Evolutionary conservation across 2,888 invertebrate genomes (phyloP).

Genomic region (Lypha dubia): DNA sequence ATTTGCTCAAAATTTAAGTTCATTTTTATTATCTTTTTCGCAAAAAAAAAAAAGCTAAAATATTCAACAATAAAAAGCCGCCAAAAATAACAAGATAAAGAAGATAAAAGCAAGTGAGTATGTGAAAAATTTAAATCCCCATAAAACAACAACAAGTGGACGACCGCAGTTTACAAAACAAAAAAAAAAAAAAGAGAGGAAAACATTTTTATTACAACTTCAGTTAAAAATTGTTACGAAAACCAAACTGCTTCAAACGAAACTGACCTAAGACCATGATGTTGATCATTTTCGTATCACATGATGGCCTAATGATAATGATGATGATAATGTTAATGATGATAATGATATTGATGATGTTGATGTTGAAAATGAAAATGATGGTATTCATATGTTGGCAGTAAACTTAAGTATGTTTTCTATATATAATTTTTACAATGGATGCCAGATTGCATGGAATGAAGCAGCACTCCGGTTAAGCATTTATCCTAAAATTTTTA

Average conservation of each 20-base stretch:
- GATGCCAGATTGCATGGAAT: conserved; percentile 21
- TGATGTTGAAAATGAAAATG: conserved; percentile 9
- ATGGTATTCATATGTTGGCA: conserved; percentile 49
- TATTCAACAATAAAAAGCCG: conserved; percentile 59
- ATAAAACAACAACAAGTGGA: conserved; percentile 56
- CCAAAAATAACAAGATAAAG: conserved; percentile 31
- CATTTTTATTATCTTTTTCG: conserved; percentile 56
- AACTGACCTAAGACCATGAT: conserved; percentile 71
- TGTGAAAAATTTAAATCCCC: conserved; percentile 66
- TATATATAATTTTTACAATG: not conserved
- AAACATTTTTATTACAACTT: conserved; percentile 64
- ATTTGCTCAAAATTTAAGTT: conserved; percentile 10
- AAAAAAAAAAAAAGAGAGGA: too few species aligned
- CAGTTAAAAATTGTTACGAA: conserved; percentile 32
- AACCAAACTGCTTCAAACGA: conserved; percentile 49
- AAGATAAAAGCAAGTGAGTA: conserved; percentile 24
- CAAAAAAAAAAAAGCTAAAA: conserved; percentile 26
- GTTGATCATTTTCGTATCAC: conserved; percentile 30
- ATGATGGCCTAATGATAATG: conserved; percentile 18
- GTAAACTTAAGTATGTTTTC: conserved; percentile 20
- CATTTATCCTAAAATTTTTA: too few species aligned
- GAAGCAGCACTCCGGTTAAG: too few species aligned
- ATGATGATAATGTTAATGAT: conserved; percentile 14
- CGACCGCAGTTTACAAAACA: conserved; percentile 62
- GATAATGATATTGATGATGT: conserved; percentile 1